Evolutionary conservation across 2,888 invertebrate genomes (phyloP), one percentile per base, ranked within the genome.

Genomic region (Torymus tubicola): DNA sequence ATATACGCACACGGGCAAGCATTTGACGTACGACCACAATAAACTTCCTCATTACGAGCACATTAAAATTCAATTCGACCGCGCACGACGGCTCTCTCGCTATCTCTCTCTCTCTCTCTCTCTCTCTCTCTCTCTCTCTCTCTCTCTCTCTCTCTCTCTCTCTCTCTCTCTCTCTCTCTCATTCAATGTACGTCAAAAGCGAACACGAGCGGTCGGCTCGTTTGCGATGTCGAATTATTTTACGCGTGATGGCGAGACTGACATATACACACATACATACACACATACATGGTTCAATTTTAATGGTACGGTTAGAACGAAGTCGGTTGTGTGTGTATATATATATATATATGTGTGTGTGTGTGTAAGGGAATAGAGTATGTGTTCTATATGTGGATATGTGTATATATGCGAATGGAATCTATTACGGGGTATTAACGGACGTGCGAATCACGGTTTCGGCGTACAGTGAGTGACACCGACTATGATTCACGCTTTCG

Each of bases 1-100:
- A 8, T 5, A 5, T n/a, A 16, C 57, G 21, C 57, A 12, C 21
- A 58, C 18, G 31, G n/a, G 31, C 11, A 8, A 16, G 42, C 18
- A 63, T 64, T 73, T 64, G 52, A 73, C 24, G 55, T 55, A 64
- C 31, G 21, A 52, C 24, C 52, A 69, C 42, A 63, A 69, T 64
- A 70, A 57, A 77, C 42, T 70, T 70, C 18, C 52, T 64, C 55
- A 64, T 77, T 77, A 70, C n/a, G 50, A 13, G 42, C 55, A 5
- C 21, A 70, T 64, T 77, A 70, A 77, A 77, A 76, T 76, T 60
- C 24, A 75, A 75, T 53, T 69, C 53, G 31, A 77, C 64, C 57
- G 64, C 18, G 68, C 58, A 64, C 70, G 63, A 64, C 24, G 52
- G 14, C 52, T 60, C 58, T 71, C 42, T 42, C 42, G n/a, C n/a